These are phyloP conservation scores for Syrphus vitripennis DNA, from an alignment of 2,888 invertebrate genomes.

Conservation along the genomic window DNA sequence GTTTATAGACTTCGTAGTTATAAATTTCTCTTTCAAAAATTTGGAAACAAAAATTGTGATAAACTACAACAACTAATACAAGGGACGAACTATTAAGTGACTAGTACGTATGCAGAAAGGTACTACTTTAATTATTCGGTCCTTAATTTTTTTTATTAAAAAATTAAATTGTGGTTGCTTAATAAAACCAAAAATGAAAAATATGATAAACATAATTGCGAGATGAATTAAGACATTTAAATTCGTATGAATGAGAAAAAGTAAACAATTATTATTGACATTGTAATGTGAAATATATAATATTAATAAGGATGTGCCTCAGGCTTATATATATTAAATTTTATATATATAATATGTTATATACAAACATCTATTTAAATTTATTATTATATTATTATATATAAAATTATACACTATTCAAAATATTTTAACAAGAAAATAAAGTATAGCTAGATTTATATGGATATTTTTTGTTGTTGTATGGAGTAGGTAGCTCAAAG, in stretches of 20 bases:
- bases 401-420: constrained; percentile 68
- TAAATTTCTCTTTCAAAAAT: background rate
- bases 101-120: too few species aligned
- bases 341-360: constrained; percentile 68
- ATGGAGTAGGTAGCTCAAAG: too few species aligned
- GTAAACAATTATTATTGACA: background rate
- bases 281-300: constrained; percentile 46
- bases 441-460: constrained; percentile 65
- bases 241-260: constrained; percentile 5
- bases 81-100: background rate
- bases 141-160: constrained; percentile 12
- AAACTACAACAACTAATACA: background rate
- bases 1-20: background rate
- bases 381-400: constrained; percentile 60
- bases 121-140: constrained; percentile 38
- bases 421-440: constrained; percentile 67
- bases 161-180: constrained; percentile 1
- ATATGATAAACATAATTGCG: background rate
- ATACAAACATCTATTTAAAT: constrained; percentile 70
- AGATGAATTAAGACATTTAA: constrained; percentile 17
- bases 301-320: constrained; percentile 62
- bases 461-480: constrained; percentile 10
- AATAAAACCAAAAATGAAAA: background rate
- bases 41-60: background rate
- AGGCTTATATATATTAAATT: constrained; percentile 69